Conservation (phyloP, 92 coral and sea anemone species). For the Heteractis magnifica region DNA sequence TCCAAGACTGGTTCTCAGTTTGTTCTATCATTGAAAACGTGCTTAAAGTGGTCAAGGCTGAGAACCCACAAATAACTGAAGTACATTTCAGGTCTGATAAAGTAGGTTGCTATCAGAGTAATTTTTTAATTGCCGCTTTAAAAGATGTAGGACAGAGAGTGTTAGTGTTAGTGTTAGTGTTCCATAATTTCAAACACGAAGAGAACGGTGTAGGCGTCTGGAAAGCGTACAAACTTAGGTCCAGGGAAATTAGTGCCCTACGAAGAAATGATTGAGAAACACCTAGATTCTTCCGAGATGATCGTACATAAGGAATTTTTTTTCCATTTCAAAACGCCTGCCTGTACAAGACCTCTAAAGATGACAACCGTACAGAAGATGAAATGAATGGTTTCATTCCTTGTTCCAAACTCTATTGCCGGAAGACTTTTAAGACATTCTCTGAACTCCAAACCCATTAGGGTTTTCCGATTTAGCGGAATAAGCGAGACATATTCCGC, state of each 20-base stretch:
- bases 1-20: conserved; percentile 11
- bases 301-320: background rate
- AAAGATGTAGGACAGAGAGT: conserved; percentile 21
- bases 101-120: conserved; percentile 16
- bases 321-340: background rate
- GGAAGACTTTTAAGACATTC: conserved; percentile 28
- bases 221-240: conserved; percentile 31
- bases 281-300: background rate
- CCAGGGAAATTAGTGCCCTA: conserved; percentile 12
- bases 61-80: background rate
- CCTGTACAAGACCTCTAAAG: background rate
- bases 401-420: conserved; percentile 44
- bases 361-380: no score
- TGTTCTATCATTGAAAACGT: conserved; percentile 14
- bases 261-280: background rate
- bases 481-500: no score
- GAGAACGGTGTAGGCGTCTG: conserved; percentile 32
- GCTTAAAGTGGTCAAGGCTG: background rate
- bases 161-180: background rate
- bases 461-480: no score
- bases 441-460: no score
- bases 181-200: conserved; percentile 36
- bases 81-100: background rate
- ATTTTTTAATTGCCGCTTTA: conserved; percentile 27
- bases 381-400: conserved; percentile 22